Conservation (phyloP, 1,140 invertebrate genomes). For the Atta texana region DNA sequence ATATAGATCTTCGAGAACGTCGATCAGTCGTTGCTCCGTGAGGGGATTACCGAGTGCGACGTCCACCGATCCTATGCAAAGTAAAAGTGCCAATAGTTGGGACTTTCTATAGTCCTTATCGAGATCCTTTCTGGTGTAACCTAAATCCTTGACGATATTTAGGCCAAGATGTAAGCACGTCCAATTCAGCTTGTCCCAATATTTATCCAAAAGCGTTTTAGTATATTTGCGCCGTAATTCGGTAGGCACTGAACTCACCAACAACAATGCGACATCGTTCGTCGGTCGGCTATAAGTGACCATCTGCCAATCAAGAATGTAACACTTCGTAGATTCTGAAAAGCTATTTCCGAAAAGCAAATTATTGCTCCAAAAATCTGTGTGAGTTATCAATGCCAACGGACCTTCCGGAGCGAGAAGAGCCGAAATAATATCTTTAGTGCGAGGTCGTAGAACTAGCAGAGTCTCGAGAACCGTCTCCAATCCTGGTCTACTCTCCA, state of each 20-base stretch:
- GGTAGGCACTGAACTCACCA: constrained; percentile 92
- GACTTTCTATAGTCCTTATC: constrained; percentile 90
- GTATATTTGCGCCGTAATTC: constrained; percentile 89
- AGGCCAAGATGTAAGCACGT: constrained; percentile 87
- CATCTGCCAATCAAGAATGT: constrained; percentile 94
- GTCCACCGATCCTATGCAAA: constrained; percentile 93
- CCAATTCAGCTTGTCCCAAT: constrained; percentile 89
- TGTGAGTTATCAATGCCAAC: constrained; percentile 91
- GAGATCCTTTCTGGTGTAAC: constrained; percentile 87
- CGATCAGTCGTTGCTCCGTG: constrained; percentile 90
- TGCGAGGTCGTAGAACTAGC: constrained; percentile 86
- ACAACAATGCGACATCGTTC: constrained; percentile 92
- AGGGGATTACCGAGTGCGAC: constrained; percentile 89
- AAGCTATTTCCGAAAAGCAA: constrained; percentile 88
- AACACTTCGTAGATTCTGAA: constrained; percentile 84
- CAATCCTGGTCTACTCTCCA: constrained; percentile 88
- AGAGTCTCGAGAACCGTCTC: constrained; percentile 87
- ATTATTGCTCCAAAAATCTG: constrained; percentile 94
- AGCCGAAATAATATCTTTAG: constrained; percentile 89
- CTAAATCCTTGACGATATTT: constrained; percentile 87
- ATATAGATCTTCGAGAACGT: constrained; percentile 88
- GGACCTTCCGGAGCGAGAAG: constrained; percentile 89
- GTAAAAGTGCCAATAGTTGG: constrained; percentile 90
- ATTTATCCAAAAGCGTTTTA: constrained; percentile 89
- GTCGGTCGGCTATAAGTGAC: constrained; percentile 91